Conservation (phyloP, 2,888 invertebrate genomes). For the Rhagophthalmus giganteus region DNA sequence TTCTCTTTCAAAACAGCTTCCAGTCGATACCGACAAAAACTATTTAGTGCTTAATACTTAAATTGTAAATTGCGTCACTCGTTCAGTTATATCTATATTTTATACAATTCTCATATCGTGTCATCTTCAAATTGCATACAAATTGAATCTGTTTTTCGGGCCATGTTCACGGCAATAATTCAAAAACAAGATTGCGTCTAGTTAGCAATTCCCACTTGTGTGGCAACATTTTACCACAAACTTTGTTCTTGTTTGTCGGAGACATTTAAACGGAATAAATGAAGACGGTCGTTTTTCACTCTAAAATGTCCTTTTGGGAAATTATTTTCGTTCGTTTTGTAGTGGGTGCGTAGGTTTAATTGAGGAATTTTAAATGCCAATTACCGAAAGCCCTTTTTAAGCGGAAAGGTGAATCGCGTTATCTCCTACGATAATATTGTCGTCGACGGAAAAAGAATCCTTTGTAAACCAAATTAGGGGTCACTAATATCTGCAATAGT, state of each 20-base stretch:
- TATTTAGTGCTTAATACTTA: background rate
- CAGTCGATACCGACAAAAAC: background rate
- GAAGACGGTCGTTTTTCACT: slow-evolving; percentile 29
- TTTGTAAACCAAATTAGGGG: slow-evolving; percentile 26
- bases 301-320: slow-evolving; percentile 25
- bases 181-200: slow-evolving; percentile 30
- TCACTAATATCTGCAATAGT: slow-evolving; percentile 23
- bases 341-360: too few relatives aligned
- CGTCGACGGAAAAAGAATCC: slow-evolving; percentile 8
- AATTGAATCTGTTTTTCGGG: slow-evolving; percentile 11
- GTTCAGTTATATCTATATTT: slow-evolving; percentile 3
- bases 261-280: slow-evolving; percentile 30
- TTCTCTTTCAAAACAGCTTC: background rate
- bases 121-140: background rate
- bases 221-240: slow-evolving; percentile 27
- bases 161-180: slow-evolving; percentile 18
- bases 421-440: slow-evolving; percentile 1
- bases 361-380: too few relatives aligned
- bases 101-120: slow-evolving; percentile 1
- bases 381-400: too few relatives aligned
- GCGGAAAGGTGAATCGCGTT: too few relatives aligned
- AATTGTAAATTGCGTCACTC: slow-evolving; percentile 1
- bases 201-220: slow-evolving; percentile 29
- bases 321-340: slow-evolving; percentile 11
- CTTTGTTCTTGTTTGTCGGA: slow-evolving; percentile 28